Evolutionary conservation across 1,140 invertebrate genomes (phyloP), one percentile per base, ranked within the genome.

Genomic region (Magallana ariakensis): DNA sequence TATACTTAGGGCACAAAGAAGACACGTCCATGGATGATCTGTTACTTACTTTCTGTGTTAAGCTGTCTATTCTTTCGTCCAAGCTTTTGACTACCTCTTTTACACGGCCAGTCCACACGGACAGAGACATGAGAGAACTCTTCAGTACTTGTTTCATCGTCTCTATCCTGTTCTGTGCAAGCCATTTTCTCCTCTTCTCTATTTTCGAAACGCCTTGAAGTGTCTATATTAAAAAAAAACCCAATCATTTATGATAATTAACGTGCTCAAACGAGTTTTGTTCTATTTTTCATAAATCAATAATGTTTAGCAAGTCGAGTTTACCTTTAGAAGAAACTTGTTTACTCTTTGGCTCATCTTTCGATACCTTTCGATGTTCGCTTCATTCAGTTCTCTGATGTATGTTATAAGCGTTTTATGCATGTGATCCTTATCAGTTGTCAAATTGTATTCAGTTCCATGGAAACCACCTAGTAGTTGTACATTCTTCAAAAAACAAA

Each of bases 131-230:
- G 19, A 82, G 16, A 16, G 55, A 82, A 11, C 19, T n/a, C 11
- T 26, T n/a, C 80, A 82, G 54, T 11, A 82, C 55, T 55, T 82
- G 55, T 54, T 55, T 53, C 80, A 82, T 54, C 19, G 53, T 55
- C 33, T 22, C 55, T n/a, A 82, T 54, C 19, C 55, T 53, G 10
- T 54, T n/a, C 3, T 46, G 22, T 22, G 33, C 66, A 3, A 75
- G 11, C 10, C 22, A 26, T 75, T 75, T 75, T 8, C 66, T 75
- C 33, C 66, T 75, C 66, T 26, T 75, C 66, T 75, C 66, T 26
- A 75, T 75, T 75, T 75, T 75, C 9, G 66, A 22, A 8, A 26
- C 15, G 22, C 11, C 19, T 75, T 75, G 1, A 33, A 75, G 13
- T 11, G 66, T 75, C 66, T 75, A 26, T 70, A 46, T n/a, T 2